Evolutionary conservation across 2,797 vertebrate genomes (phyloP).

Genomic region (Loris lydekkerianus): DNA sequence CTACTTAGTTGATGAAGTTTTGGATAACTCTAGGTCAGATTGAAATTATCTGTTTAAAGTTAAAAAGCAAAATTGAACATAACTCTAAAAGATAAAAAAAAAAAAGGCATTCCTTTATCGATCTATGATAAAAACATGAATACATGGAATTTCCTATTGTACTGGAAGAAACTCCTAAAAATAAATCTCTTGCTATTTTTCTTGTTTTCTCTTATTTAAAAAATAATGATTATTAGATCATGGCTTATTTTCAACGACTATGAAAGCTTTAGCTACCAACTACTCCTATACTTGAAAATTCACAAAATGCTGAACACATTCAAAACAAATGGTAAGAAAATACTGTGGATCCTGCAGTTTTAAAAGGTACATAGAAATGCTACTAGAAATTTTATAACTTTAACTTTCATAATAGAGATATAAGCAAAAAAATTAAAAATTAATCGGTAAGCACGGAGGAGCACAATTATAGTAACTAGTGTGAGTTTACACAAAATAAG

Average conservation of each 20-base stretch:
- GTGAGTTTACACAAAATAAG: slow-evolving; percentile 3
- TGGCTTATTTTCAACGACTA: neutral
- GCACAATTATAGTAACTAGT: neutral
- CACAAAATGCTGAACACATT: neutral
- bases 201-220: slow-evolving; percentile 26
- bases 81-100: neutral
- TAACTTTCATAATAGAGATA: slow-evolving; percentile 47
- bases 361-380: neutral
- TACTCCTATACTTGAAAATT: neutral
- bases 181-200: neutral
- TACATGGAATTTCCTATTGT: neutral
- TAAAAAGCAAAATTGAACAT: slow-evolving; percentile 17
- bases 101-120: neutral
- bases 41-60: neutral
- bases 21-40: neutral
- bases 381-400: slow-evolving; percentile 12
- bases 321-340: neutral
- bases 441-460: neutral
- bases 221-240: neutral
- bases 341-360: neutral
- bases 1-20: neutral
- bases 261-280: neutral
- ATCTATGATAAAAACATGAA: neutral
- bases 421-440: neutral
- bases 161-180: slow-evolving; percentile 1